Evolutionary conservation across 2,888 invertebrate species (phyloP).

Genomic region (Rugalucina vietnamica): DNA sequence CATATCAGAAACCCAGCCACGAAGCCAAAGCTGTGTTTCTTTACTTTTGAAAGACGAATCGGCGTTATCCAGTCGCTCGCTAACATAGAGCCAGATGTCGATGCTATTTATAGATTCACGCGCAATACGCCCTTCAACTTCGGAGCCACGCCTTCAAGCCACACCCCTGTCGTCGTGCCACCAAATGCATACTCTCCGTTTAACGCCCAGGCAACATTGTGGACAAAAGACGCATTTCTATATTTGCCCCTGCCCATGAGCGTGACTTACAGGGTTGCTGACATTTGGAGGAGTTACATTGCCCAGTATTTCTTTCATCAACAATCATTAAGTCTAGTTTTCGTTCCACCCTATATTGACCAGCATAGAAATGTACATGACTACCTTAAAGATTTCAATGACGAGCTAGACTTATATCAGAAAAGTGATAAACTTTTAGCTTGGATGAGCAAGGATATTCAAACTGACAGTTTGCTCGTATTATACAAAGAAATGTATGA

Average conservation of each 20-base stretch:
- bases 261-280: constrained; percentile 31
- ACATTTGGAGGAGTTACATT: constrained; percentile 48
- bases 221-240: constrained; percentile 23
- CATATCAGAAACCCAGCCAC: neutral
- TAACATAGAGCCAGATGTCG: constrained; percentile 42
- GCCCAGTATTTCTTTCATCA: constrained; percentile 35
- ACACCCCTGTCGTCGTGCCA: constrained; percentile 15
- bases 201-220: constrained; percentile 41
- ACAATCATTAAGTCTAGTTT: constrained; percentile 2
- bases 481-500: constrained; percentile 19
- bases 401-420: constrained; percentile 12
- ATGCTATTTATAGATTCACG: constrained; percentile 43
- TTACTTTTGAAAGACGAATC: neutral
- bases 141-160: neutral
- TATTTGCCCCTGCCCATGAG: constrained; percentile 28
- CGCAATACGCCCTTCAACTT: constrained; percentile 37
- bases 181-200: constrained; percentile 25
- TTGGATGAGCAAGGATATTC: neutral
- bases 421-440: neutral
- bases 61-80: constrained; percentile 41
- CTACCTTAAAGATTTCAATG: constrained; percentile 7
- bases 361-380: constrained; percentile 38
- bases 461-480: neutral
- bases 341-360: constrained; percentile 28
- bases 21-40: neutral